Conservation (phyloP, 2,888 invertebrate species). For the Morinoia aosen region DNA sequence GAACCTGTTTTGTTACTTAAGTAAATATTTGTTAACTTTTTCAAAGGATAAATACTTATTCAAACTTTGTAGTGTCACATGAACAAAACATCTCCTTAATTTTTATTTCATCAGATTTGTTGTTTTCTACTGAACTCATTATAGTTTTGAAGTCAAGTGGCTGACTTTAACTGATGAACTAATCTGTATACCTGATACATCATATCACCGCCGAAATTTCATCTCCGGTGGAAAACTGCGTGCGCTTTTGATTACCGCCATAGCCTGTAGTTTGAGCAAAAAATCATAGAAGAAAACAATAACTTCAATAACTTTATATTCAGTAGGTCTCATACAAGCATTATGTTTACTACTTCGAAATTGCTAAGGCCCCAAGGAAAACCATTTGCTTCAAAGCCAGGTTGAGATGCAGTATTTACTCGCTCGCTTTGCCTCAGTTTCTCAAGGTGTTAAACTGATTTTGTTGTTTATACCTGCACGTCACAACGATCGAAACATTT, state of each 20-base stretch:
- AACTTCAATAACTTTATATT: no score
- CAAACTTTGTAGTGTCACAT: neutral
- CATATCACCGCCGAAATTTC: no score
- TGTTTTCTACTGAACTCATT: neutral
- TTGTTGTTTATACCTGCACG: neutral
- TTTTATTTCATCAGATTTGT: neutral
- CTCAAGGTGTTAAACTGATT: neutral
- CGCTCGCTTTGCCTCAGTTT: neutral
- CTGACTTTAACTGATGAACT: neutral
- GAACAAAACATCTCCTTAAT: neutral
- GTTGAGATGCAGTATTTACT: neutral
- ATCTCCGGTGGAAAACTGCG: no score
- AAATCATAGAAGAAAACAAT: no score
- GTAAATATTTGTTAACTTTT: neutral
- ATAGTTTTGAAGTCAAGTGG: neutral
- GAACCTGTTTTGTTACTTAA: no score
- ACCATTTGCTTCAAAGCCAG: neutral
- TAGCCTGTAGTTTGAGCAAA: no score
- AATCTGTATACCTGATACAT: neutral
- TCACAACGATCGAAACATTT: neutral
- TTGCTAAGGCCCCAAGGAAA: neutral
- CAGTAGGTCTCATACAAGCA: no score
- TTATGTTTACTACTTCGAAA: no score
- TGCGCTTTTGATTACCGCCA: no score
- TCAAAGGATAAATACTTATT: neutral